Conservation (phyloP, 2,888 invertebrate species). For the Campopleginae sp. region DNA sequence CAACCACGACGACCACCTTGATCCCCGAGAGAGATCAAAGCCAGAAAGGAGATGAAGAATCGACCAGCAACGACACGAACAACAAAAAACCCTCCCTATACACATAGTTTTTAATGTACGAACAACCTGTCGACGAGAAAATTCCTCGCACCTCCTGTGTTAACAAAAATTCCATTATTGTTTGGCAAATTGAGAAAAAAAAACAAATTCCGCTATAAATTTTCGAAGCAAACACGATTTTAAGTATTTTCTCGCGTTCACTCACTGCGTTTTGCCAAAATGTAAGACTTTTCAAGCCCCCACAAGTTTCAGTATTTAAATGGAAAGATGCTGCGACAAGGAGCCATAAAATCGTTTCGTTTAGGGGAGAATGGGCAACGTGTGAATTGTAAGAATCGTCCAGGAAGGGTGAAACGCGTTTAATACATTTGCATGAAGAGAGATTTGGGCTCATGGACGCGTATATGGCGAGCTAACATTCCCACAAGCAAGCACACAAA, state of each 20-base stretch:
- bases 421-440: slow-evolving; percentile 74
- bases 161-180: slow-evolving; percentile 1
- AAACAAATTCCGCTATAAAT: background rate
- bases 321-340: background rate
- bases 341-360: slow-evolving; percentile 33
- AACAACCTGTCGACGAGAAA: slow-evolving; percentile 53
- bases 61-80: background rate
- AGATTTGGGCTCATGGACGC: slow-evolving; percentile 63
- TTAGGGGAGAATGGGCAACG: background rate
- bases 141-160: slow-evolving; percentile 13
- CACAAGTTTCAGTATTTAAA: background rate
- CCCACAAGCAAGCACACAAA: slow-evolving; percentile 70
- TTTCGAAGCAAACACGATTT: background rate
- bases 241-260: background rate
- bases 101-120: slow-evolving; percentile 31
- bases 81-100: slow-evolving; percentile 11
- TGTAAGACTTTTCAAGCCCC: too few species aligned
- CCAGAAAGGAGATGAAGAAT: slow-evolving; percentile 44
- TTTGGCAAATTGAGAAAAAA: background rate
- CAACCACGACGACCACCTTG: background rate
- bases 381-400: slow-evolving; percentile 14
- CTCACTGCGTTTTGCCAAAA: background rate
- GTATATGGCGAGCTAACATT: slow-evolving; percentile 66
- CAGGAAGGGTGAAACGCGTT: slow-evolving; percentile 64
- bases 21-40: slow-evolving; percentile 46